Evolutionary conservation across 2,797 vertebrate species (phyloP).

Genomic region (Molossus molossus): DNA sequence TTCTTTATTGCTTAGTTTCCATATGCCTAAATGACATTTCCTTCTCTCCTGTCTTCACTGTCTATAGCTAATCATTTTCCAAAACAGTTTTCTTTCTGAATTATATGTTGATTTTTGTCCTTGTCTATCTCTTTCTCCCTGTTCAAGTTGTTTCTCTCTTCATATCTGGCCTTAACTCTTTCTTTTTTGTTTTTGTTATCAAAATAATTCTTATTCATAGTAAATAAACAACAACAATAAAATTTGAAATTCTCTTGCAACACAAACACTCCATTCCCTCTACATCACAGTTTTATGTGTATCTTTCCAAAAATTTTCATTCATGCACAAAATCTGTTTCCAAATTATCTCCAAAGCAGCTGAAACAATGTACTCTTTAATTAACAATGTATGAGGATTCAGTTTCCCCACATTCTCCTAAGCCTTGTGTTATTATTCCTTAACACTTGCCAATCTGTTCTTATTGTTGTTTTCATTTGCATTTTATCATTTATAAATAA

Average conservation of each 20-base stretch:
- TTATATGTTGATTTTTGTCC: neutral
- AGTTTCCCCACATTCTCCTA: neutral
- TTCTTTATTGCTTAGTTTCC: neutral
- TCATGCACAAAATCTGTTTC: neutral
- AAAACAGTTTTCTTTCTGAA: neutral
- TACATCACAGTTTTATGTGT: neutral
- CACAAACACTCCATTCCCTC: neutral
- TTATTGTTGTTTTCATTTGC: conserved; percentile 44
- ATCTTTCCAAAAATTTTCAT: conserved; percentile 11
- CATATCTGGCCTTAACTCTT: neutral
- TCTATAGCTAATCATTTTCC: neutral
- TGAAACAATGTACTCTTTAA: conserved; percentile 4
- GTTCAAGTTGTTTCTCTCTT: neutral
- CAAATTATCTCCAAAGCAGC: conserved; percentile 11
- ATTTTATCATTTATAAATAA: conserved; percentile 40
- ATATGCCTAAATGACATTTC: neutral
- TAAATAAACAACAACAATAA: neutral
- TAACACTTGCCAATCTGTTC: conserved; percentile 30
- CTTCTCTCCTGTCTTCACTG: neutral
- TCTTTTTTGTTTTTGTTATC: neutral
- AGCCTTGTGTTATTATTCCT: neutral
- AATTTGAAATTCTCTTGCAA: neutral
- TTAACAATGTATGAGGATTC: neutral
- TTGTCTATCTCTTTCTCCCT: neutral
- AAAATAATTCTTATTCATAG: conserved; percentile 23